Base-by-base conservation (phyloP, 1,140 invertebrate species). In the Cydia fagiglandana region DNA sequence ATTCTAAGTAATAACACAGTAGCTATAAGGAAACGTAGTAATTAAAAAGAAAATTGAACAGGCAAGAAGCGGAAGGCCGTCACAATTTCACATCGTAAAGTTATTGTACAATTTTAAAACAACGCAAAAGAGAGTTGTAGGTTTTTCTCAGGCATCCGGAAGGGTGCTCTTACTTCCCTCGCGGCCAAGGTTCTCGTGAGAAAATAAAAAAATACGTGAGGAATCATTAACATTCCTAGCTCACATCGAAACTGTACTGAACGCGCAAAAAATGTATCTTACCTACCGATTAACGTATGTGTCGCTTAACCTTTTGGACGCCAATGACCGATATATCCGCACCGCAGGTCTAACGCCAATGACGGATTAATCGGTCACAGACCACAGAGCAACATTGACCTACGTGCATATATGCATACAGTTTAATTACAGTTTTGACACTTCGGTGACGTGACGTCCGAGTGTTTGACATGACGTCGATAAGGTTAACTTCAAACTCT, bases 181-280 rank as follows among this genome's bases (percentile, higher is more conserved):
- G 0, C 20, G 56, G 56, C 56, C 56, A 56, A 56, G 53, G 9
- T 24, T 61, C 56, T 61, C 56, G 56, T 61, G 56, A 61, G 56
- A 61, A 24, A 61, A 61, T 20, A 61, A 61, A 56, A 17, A 56
- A 56, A 56, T 17, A 56, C 9, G 56, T 24, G 56, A 24, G 17
- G 56, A 61, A 17, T 61, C 56, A 61, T 61, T 61, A 61, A 61
- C 17, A 61, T 61, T 61, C 53, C 56, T 24, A 61, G 56, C n/a
- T 12, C 20, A 56, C 53, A 61, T 61, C n/a, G 20, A 61, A 61
- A 61, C 56, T 17, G n/a, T 56, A 17, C n/a, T n/a, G 20, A 56
- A 56, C 15, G n/a, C 20, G 56, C 56, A 61, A 61, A 61, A 56
- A 61, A 61, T 12, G 20, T 20, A 7, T 10, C 56, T 24, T 61